These are phyloP conservation scores for Micromys minutus DNA, from an alignment of 2,113 vertebrate species.

Conservation along the genomic window DNA sequence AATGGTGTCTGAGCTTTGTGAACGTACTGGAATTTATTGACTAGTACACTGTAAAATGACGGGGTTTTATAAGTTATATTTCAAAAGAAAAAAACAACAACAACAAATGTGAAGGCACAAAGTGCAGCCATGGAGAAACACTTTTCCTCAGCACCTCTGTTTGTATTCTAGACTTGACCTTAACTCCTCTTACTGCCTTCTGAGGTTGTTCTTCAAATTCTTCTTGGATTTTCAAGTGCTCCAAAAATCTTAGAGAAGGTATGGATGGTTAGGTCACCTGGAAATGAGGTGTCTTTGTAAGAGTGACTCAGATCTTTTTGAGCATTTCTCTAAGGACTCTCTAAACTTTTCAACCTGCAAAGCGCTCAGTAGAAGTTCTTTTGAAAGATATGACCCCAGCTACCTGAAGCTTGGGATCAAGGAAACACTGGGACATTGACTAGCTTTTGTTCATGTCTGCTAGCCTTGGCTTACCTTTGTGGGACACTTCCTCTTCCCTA, in stretches of 20 bases:
- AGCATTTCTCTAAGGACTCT: slow-evolving; percentile 38
- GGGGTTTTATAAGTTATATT: not conserved
- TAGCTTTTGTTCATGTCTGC: not conserved
- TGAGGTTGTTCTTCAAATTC: slow-evolving; percentile 42
- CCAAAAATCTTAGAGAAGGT: slow-evolving; percentile 3
- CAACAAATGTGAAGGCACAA: not conserved
- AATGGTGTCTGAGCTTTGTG: not conserved
- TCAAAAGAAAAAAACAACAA: not conserved
- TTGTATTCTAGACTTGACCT: not conserved
- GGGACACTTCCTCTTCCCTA: not conserved
- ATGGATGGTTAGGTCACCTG: not conserved
- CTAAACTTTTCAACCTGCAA: slow-evolving; percentile 57
- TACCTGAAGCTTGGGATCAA: not conserved
- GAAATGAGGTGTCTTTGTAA: slow-evolving; percentile 18
- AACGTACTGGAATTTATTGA: not conserved
- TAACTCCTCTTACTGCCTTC: not conserved
- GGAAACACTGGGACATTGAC: not conserved
- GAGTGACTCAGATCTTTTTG: slow-evolving; percentile 49
- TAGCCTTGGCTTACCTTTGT: not conserved
- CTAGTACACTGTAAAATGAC: not conserved
- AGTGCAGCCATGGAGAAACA: not conserved
- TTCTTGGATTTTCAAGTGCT: slow-evolving; percentile 35
- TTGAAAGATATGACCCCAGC: not conserved
- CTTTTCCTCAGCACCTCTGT: too few species aligned
- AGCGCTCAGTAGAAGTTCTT: slow-evolving; percentile 24